Evolutionary conservation across 1,140 invertebrate genomes (phyloP).

Genomic region (Platorchestia sp.): DNA sequence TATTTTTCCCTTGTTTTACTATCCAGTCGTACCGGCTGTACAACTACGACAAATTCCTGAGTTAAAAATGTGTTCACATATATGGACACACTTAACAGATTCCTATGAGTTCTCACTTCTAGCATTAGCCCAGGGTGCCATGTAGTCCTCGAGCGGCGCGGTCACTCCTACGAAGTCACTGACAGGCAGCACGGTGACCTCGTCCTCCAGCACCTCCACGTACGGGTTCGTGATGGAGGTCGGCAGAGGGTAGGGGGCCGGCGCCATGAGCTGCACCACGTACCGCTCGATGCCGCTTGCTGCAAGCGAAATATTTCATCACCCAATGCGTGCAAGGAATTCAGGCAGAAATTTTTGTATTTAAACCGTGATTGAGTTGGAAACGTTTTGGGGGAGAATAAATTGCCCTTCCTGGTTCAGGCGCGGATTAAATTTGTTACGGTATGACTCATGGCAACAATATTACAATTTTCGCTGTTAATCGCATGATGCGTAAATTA

Average conservation of each 20-base stretch:
- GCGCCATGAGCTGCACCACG: conserved; percentile 14
- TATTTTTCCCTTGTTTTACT: not conserved
- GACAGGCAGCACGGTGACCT: not conserved
- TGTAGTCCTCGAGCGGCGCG: not conserved
- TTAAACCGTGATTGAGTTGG: not conserved
- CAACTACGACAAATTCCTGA: too few relatives aligned
- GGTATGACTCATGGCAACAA: too few relatives aligned
- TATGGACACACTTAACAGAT: too few relatives aligned
- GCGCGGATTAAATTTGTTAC: too few relatives aligned
- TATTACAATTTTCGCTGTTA: too few relatives aligned
- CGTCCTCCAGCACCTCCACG: conserved; percentile 10
- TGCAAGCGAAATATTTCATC: not conserved
- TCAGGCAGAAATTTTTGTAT: not conserved
- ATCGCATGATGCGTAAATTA: too few relatives aligned
- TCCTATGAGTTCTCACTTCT: not conserved
- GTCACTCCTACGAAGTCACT: not conserved
- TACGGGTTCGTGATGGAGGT: not conserved
- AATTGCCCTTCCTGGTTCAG: not conserved
- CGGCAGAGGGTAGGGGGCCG: not conserved
- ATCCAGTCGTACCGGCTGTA: too few relatives aligned
- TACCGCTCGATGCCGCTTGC: not conserved
- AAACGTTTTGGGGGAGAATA: not conserved
- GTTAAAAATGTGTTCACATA: too few relatives aligned
- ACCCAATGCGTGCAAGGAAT: not conserved
- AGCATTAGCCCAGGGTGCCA: not conserved